phyloP scores from a whole-genome alignment of 2,113 vertebrate species.

The Sceloporus undulatus region DNA sequence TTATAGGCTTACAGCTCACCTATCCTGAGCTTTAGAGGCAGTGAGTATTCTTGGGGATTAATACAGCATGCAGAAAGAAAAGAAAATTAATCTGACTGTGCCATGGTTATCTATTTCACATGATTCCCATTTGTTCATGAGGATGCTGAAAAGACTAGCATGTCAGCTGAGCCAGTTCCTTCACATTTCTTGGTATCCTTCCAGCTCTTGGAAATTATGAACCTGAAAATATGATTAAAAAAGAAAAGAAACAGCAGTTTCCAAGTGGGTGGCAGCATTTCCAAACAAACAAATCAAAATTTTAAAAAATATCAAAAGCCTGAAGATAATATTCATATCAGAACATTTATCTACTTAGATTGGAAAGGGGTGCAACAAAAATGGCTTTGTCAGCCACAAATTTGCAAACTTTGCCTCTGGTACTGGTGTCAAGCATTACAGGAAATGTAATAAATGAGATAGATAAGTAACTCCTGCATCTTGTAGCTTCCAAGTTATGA shows the following conservation, averaged over 20 bases:
- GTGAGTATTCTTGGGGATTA: slow-evolving; percentile 68
- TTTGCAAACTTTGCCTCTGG: not conserved
- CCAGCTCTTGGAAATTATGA: not conserved
- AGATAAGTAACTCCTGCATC: not conserved
- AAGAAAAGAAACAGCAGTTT: not conserved
- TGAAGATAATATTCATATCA: not conserved
- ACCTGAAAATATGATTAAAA: not conserved
- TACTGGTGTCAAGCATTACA: not conserved
- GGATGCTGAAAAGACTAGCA: not conserved
- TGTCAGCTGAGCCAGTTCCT: not conserved
- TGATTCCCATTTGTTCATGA: not conserved
- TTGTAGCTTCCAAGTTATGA: not conserved
- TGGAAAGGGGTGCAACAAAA: not conserved
- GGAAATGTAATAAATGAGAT: not conserved
- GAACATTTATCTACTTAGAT: not conserved
- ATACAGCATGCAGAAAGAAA: slow-evolving; percentile 63
- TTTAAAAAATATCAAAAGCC: not conserved
- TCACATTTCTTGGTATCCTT: not conserved
- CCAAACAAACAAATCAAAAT: not conserved
- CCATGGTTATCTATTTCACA: slow-evolving; percentile 42
- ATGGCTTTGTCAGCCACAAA: too few species aligned
- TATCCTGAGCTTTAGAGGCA: slow-evolving; percentile 64
- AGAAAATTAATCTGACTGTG: slow-evolving; percentile 49
- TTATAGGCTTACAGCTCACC: slow-evolving; percentile 60
- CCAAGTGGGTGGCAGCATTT: too few species aligned